Conservation (phyloP, 2,888 invertebrate genomes). For the Eledone cirrhosa region DNA sequence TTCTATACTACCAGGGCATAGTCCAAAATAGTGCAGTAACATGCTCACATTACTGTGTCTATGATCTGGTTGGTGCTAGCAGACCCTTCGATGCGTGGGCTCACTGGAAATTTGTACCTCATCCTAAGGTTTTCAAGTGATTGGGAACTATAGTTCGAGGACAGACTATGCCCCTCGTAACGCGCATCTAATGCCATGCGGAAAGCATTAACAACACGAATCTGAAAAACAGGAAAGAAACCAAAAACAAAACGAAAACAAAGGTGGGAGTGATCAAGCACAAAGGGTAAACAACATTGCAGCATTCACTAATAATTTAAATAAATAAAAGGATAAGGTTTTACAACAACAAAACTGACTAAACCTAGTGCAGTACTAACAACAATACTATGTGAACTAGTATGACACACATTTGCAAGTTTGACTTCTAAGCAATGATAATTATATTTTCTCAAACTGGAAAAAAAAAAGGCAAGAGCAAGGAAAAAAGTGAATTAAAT, state of each 20-base stretch:
- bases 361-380: slow-evolving; percentile 11
- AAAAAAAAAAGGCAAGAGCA: too few relatives aligned
- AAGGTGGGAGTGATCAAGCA: neutral
- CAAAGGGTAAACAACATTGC: neutral
- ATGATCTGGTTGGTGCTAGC: slow-evolving; percentile 24
- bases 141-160: slow-evolving; percentile 64
- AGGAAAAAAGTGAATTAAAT: too few relatives aligned
- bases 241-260: slow-evolving; percentile 32
- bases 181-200: slow-evolving; percentile 98
- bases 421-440: too few relatives aligned
- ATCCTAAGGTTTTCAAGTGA: slow-evolving; percentile 62
- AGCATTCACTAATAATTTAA: slow-evolving; percentile 8
- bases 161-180: slow-evolving; percentile 73
- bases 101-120: slow-evolving; percentile 41
- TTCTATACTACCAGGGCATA: slow-evolving; percentile 16
- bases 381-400: neutral
- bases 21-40: slow-evolving; percentile 14
- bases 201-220: slow-evolving; percentile 99
- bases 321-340: neutral
- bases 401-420: neutral
- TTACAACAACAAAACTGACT: neutral
- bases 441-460: too few relatives aligned
- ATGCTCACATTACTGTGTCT: slow-evolving; percentile 26
- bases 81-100: slow-evolving; percentile 29
- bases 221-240: slow-evolving; percentile 74